These are phyloP conservation scores for Drosophila asahinai DNA, from an alignment of 1,140 invertebrate species.

Conservation along the genomic window DNA sequence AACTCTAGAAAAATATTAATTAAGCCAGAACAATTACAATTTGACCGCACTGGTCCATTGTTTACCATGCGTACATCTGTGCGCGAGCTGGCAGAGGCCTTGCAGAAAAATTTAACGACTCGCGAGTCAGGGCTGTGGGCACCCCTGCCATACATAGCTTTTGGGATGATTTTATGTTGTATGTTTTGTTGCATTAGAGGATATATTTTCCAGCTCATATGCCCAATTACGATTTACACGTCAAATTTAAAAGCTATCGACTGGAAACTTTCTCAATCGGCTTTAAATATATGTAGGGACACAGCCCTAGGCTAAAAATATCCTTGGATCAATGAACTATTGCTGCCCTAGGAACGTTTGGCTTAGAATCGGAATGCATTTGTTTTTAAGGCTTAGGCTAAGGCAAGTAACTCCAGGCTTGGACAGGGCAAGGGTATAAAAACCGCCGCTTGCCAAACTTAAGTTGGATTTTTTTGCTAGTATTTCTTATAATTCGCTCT, in stretches of 20 bases:
- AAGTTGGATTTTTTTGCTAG: slow-evolving; percentile 6
- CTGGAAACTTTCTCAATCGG: background rate
- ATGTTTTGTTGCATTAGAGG: background rate
- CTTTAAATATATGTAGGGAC: background rate
- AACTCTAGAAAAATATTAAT: no score
- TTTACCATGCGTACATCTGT: no score
- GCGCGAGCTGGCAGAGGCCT: no score
- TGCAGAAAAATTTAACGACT: no score
- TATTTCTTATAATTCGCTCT: slow-evolving; percentile 5
- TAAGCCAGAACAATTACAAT: no score
- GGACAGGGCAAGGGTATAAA: slow-evolving; percentile 7
- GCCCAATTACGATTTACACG: background rate
- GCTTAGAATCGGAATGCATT: background rate
- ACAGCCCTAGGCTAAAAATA: background rate
- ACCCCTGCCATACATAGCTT: background rate
- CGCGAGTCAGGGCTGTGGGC: no score
- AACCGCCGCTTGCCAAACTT: background rate
- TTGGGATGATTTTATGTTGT: background rate
- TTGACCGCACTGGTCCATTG: no score
- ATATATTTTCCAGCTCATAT: background rate
- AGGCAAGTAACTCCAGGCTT: background rate
- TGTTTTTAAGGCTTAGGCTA: slow-evolving; percentile 1
- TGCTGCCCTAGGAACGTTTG: background rate
- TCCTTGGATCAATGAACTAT: background rate
- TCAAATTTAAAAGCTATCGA: background rate